These are phyloP conservation scores for Phoeniculus purpureus DNA, from an alignment of 2,797 vertebrate species.

Conservation along the genomic window DNA sequence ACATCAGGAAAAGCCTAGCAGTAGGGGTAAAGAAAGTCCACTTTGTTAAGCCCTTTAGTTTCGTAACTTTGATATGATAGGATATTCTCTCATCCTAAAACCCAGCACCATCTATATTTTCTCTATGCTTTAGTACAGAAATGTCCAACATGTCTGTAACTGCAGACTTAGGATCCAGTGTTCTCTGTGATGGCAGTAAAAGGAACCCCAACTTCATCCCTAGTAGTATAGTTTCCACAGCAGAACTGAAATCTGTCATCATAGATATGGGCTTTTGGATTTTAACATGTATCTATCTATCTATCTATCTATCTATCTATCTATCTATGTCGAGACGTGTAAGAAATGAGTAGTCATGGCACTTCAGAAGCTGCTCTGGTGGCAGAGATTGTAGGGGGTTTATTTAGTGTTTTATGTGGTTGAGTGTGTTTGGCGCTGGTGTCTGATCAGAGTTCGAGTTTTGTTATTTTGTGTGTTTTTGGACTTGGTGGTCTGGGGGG, in stretches of 20 bases:
- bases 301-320: too few species aligned
- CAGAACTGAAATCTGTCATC: background rate
- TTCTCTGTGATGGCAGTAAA: background rate
- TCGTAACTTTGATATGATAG: background rate
- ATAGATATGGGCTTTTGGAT: background rate
- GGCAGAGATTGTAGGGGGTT: too few species aligned
- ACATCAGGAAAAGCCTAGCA: background rate
- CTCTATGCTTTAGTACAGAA: background rate
- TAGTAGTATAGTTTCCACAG: background rate
- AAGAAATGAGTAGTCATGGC: too few species aligned
- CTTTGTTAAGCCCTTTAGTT: background rate
- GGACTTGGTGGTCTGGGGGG: too few species aligned
- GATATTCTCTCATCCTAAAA: background rate
- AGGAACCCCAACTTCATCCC: background rate
- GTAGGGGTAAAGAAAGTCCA: background rate
- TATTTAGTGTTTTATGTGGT: too few species aligned
- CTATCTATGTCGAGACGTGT: too few species aligned
- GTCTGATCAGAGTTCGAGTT: too few species aligned
- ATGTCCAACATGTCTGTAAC: background rate
- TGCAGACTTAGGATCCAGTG: background rate
- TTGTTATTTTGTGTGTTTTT: too few species aligned
- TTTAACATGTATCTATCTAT: background rate
- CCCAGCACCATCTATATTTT: background rate
- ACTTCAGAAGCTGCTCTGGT: too few species aligned
- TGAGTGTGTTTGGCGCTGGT: too few species aligned